Conservation (phyloP, 2,113 vertebrate species). For the Pantherophis guttatus region DNA sequence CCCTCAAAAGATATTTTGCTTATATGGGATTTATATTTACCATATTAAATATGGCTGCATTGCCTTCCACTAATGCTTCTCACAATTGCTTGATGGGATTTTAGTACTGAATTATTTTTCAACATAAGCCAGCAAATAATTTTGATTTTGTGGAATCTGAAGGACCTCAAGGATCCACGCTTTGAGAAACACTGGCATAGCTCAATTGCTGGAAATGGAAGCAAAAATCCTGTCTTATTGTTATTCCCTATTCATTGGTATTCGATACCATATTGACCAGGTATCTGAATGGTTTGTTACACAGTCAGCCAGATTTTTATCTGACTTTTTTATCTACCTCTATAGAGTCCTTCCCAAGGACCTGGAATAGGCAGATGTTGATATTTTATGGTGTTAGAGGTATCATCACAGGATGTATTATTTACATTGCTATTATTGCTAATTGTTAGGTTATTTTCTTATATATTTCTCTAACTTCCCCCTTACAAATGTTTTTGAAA, state of each 20-base stretch:
- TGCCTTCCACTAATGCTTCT: neutral
- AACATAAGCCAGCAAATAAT: neutral
- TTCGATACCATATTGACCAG: neutral
- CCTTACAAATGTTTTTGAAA: neutral
- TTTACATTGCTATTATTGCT: neutral
- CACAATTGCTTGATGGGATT: neutral
- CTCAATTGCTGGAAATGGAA: neutral
- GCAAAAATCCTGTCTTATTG: neutral
- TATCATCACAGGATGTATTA: neutral
- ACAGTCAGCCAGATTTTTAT: no score
- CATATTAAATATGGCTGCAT: neutral
- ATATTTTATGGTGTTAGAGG: no score
- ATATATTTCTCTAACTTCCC: neutral
- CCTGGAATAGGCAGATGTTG: no score
- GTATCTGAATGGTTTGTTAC: neutral
- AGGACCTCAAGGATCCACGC: neutral
- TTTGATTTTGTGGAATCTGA: neutral
- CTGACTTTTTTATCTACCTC: no score
- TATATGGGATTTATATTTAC: neutral
- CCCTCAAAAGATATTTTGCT: neutral
- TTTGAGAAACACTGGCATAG: neutral
- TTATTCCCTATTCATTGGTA: neutral
- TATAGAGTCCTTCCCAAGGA: no score
- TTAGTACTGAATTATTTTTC: neutral
- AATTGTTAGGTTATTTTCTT: neutral